Evolutionary conservation across 2,888 invertebrate species (phyloP).

Genomic region (Ophion slaviceki): DNA sequence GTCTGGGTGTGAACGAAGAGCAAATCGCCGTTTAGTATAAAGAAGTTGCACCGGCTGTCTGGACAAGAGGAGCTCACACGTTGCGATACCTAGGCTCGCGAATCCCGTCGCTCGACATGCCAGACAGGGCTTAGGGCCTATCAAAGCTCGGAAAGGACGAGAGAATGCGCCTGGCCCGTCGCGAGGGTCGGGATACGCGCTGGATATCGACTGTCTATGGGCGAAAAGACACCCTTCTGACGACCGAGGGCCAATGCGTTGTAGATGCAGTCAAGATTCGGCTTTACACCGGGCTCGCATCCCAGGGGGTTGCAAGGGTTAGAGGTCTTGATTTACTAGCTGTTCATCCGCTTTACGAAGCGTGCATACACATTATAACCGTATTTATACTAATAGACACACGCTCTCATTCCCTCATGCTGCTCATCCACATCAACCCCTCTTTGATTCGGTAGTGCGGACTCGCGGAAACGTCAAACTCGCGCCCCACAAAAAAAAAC

Average conservation of each 20-base stretch:
- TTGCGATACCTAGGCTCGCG: slow-evolving; percentile 15
- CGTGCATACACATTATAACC: slow-evolving; percentile 80
- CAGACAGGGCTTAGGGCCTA: slow-evolving; percentile 54
- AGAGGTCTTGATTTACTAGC: slow-evolving; percentile 80
- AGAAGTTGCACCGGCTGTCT: slow-evolving; percentile 49
- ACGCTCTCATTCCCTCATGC: slow-evolving; percentile 40
- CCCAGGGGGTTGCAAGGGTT: slow-evolving; percentile 66
- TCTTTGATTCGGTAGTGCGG: slow-evolving; percentile 8
- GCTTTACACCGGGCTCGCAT: slow-evolving; percentile 30
- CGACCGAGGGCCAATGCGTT: background rate
- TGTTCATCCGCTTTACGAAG: slow-evolving; percentile 80
- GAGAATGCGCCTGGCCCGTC: slow-evolving; percentile 58
- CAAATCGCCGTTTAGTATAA: slow-evolving; percentile 61
- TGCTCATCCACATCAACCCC: background rate
- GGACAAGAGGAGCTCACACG: background rate
- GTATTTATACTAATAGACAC: slow-evolving; percentile 82
- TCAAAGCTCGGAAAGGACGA: slow-evolving; percentile 53
- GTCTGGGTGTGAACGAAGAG: slow-evolving; percentile 40
- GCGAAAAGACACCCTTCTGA: background rate
- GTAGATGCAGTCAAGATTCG: slow-evolving; percentile 12
- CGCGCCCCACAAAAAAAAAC: background rate
- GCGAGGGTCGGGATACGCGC: slow-evolving; percentile 54
- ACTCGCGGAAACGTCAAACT: slow-evolving; percentile 8
- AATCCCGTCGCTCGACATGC: slow-evolving; percentile 19
- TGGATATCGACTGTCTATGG: background rate